Conservation (phyloP, 2,113 vertebrate genomes). For the Hippopotamus amphibius region DNA sequence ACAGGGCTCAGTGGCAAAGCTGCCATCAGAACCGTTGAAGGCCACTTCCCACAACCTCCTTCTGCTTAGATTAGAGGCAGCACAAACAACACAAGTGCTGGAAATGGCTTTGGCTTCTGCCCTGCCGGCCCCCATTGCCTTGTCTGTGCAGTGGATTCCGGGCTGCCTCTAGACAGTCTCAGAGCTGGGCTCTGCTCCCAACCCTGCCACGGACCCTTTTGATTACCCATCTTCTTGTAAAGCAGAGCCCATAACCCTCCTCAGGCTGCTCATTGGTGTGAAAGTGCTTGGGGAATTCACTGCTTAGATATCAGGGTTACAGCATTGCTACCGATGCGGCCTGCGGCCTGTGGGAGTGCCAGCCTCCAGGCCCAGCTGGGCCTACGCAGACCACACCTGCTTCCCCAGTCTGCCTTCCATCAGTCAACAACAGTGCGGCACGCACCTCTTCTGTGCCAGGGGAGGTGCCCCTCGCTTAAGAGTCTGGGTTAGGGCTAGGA, state of each 20-base stretch:
- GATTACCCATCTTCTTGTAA: neutral
- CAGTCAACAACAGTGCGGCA: neutral
- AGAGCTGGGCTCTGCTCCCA: neutral
- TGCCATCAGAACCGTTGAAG: neutral
- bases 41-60: neutral
- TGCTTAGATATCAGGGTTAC: neutral
- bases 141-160: neutral
- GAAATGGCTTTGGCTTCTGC: neutral
- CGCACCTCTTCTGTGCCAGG: neutral
- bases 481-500: neutral
- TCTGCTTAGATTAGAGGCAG: neutral
- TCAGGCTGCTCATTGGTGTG: neutral
- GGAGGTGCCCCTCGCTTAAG: neutral
- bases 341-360: neutral
- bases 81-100: neutral
- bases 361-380: neutral
- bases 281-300: conserved; percentile 45
- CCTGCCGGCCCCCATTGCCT: neutral
- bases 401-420: neutral
- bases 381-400: neutral
- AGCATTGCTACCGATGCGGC: neutral
- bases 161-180: neutral
- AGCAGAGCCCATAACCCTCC: neutral
- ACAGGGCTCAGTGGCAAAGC: neutral
- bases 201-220: neutral